These are phyloP conservation scores for Lerista edwardsae DNA, from an alignment of 2,797 vertebrate species.

Conservation along the genomic window DNA sequence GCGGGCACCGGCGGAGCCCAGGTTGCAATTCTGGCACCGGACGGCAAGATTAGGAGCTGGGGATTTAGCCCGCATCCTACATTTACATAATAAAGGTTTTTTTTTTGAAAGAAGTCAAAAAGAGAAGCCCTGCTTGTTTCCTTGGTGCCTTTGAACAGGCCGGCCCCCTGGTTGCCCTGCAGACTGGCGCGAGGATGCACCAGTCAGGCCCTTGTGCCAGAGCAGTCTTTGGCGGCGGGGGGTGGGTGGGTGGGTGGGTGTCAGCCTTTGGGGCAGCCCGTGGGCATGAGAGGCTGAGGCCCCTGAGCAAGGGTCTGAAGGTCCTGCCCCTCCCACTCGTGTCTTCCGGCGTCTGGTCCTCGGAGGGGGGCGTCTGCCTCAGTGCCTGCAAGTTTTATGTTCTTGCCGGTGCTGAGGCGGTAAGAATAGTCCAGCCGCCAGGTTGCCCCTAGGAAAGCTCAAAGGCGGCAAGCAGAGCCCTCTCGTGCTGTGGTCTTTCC, in stretches of 20 bases:
- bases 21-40: slow-evolving; percentile 13
- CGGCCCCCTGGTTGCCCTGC: not conserved
- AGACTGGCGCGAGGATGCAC: too few species aligned
- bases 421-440: not conserved
- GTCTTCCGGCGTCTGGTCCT: too few species aligned
- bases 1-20: not conserved
- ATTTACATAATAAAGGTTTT: slow-evolving; percentile 51
- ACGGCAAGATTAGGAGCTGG: slow-evolving; percentile 48
- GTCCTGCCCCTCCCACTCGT: too few species aligned
- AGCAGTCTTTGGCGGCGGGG: too few species aligned
- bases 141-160: too few species aligned
- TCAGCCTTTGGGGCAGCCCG: too few species aligned
- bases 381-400: too few species aligned
- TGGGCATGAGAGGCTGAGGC: not conserved
- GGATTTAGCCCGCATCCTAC: slow-evolving; percentile 57
- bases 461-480: not conserved
- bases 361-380: too few species aligned
- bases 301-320: too few species aligned
- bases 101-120: slow-evolving; percentile 24
- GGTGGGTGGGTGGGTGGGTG: too few species aligned
- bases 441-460: not conserved
- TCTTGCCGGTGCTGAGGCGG: too few species aligned
- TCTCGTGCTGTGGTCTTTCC: not conserved
- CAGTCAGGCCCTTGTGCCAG: too few species aligned
- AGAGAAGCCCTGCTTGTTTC: not conserved